Evolutionary conservation across 2,888 invertebrate species (phyloP), one percentile per base, ranked within the genome.

Genomic region (Lacanobia wlatinum): DNA sequence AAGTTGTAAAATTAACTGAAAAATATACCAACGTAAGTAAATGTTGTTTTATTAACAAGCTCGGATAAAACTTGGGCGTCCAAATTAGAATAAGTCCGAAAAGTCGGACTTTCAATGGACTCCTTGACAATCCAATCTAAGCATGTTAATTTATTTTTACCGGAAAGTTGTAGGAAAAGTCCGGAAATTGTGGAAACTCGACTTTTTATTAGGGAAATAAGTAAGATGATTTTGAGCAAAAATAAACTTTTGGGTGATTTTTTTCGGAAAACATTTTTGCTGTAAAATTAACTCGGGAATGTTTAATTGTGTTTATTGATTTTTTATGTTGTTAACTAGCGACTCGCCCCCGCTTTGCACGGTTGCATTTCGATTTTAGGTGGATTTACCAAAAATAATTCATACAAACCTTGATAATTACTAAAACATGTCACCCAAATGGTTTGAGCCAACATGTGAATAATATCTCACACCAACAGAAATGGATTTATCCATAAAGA

Each of bases 71-170:
- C 74, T 87, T 83, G 16, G 38, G 23, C 70, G 61, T 65, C 71
- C 34, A 86, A 90, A 90, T 91, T 89, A 88, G 84, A 90, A 90
- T 90, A 87, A 86, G 85, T 84, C 18, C 83, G 70, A 50, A 34
- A 58, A 78, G 83, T 78, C 78, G 14, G 76, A 78, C 60, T 78
- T 76, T 70, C 62, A 77, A 66, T 63, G 86, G 91, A 86, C 85
- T 90, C 78, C 80, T 83, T 86, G 90, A 89, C 90, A 89, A 90
- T 90, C 90, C 91, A 90, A 91, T 91, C 90, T 90, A 87, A 88
- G 89, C 89, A 90, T 89, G 90, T 87, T 91, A 92, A 92, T 91
- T 91, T 91, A 89, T 89, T 90, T 90, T 86, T 83, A 84, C 82
- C 78, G 83, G 74, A 84, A 81, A 75, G 69, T 76, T 46, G 66